Conservation (phyloP, 2,797 vertebrate species). For the Miichthys miiuy region DNA sequence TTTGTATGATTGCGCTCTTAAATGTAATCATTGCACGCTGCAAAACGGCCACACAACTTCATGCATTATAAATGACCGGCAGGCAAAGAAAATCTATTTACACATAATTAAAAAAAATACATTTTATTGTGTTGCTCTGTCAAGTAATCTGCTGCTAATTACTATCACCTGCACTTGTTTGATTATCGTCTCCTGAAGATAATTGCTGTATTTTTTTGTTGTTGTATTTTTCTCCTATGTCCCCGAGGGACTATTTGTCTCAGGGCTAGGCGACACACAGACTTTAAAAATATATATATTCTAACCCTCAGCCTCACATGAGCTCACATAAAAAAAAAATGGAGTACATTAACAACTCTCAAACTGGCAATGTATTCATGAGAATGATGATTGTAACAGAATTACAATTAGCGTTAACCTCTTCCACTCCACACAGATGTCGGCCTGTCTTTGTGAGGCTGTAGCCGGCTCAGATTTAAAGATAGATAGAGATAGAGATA, state of each 20-base stretch:
- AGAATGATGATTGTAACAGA: background rate
- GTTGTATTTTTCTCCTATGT: too few species aligned
- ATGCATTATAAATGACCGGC: conserved; percentile 15
- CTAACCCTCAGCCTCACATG: background rate
- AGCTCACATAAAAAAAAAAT: background rate
- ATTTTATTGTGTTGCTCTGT: background rate
- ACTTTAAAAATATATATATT: too few species aligned
- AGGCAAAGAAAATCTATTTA: conserved; percentile 38
- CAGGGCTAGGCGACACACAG: background rate
- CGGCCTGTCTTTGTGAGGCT: too few species aligned
- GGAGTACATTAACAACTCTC: background rate
- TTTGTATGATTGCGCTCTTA: conserved; percentile 28
- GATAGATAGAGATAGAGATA: too few species aligned
- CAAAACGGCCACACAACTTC: conserved; percentile 10
- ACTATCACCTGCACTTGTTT: conserved; percentile 40
- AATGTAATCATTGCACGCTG: conserved; percentile 16
- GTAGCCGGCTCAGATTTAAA: too few species aligned
- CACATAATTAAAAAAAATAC: conserved; percentile 8
- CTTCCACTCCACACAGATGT: too few species aligned
- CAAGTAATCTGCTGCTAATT: conserved; percentile 47
- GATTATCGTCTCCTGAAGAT: conserved; percentile 42
- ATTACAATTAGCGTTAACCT: too few species aligned
- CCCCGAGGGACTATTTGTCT: background rate
- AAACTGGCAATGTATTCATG: background rate
- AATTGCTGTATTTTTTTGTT: background rate